phyloP scores from a whole-genome alignment of 1,140 invertebrate genomes.

The Pachyrhynchus sulphureomaculatus region DNA sequence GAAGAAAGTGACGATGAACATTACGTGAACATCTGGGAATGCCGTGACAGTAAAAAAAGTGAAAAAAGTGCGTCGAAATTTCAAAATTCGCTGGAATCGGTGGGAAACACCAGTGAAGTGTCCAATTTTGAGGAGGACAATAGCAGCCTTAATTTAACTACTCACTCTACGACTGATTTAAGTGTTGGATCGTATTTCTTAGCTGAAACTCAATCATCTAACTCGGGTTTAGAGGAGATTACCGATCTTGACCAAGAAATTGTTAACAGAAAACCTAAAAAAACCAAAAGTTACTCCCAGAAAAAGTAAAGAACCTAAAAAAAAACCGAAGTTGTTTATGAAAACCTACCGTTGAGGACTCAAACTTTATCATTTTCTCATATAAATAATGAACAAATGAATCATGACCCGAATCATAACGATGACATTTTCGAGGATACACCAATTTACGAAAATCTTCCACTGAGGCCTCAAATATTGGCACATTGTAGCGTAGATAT shows the following conservation, averaged over 20 bases:
- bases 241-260: slow-evolving; percentile 8
- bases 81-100: slow-evolving; percentile 19
- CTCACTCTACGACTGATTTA: not conserved
- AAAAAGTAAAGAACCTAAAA: not conserved
- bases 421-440: not conserved
- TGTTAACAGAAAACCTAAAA: not conserved
- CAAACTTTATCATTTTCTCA: too few relatives aligned
- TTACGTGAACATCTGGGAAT: slow-evolving; percentile 30
- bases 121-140: not conserved
- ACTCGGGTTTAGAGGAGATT: not conserved
- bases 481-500: too few relatives aligned
- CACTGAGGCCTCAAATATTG: not conserved
- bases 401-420: not conserved
- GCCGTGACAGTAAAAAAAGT: not conserved
- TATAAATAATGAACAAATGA: too few relatives aligned
- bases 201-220: not conserved
- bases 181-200: not conserved
- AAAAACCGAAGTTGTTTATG: slow-evolving; percentile 4
- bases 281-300: slow-evolving; percentile 18
- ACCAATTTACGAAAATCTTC: slow-evolving; percentile 10
- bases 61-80: not conserved
- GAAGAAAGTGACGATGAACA: slow-evolving; percentile 15
- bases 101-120: slow-evolving; percentile 16
- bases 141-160: not conserved
- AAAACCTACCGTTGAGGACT: slow-evolving; percentile 2